Conservation (phyloP, 2,113 vertebrate species). For the Burhinus oedicnemus region DNA sequence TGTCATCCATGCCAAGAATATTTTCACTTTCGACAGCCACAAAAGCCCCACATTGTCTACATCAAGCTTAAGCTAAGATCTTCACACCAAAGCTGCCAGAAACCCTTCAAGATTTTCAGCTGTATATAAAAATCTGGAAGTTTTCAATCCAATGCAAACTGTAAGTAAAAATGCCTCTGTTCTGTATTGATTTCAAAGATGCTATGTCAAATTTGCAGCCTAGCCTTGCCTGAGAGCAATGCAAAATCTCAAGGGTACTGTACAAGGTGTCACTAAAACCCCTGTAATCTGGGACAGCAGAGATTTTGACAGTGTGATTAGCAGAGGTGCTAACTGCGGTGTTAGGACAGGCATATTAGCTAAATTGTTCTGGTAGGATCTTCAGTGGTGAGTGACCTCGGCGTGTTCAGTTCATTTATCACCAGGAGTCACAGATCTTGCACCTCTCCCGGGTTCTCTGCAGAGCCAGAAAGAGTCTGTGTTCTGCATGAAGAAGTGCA, state of each 20-base stretch:
- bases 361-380: background rate
- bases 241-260: background rate
- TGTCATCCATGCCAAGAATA: background rate
- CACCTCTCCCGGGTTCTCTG: background rate
- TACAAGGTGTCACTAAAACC: background rate
- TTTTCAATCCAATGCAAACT: background rate
- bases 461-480: background rate
- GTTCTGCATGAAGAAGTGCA: background rate
- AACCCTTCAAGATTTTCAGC: background rate
- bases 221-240: background rate
- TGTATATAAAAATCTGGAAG: background rate
- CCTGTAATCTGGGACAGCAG: background rate
- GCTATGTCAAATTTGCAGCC: background rate
- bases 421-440: background rate
- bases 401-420: background rate
- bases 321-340: background rate
- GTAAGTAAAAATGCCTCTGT: background rate
- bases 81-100: background rate
- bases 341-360: background rate
- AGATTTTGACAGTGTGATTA: background rate
- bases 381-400: background rate
- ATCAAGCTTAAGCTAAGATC: background rate
- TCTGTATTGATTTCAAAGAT: background rate
- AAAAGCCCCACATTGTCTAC: background rate
- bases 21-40: background rate